Evolutionary conservation across 2,888 invertebrate species (phyloP).

Genomic region (Tetramorium bicarinatum): DNA sequence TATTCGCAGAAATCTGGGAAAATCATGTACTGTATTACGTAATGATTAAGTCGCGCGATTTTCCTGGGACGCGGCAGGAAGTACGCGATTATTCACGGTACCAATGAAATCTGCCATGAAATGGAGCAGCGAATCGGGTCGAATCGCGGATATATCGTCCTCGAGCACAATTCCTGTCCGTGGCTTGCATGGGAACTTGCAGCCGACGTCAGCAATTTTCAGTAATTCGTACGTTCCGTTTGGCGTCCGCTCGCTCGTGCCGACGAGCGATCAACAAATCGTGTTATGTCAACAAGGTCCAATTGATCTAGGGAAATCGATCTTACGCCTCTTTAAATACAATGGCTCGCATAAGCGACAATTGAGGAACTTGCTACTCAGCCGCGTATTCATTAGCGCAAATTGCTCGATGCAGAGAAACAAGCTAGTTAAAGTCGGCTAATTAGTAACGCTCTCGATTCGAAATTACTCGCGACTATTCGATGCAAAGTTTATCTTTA

Average conservation of each 20-base stretch:
- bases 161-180: constrained; percentile 24
- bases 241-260: neutral
- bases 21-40: neutral
- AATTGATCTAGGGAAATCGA: constrained; percentile 13
- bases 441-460: neutral
- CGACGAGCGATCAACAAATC: neutral
- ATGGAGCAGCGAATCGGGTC: constrained; percentile 21
- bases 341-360: neutral
- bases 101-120: neutral
- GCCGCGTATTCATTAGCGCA: constrained; percentile 8
- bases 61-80: constrained; percentile 15
- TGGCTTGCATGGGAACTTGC: neutral
- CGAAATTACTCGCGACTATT: neutral
- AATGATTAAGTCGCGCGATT: neutral
- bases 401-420: neutral
- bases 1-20: neutral
- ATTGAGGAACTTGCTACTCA: constrained; percentile 3
- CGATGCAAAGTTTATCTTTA: neutral
- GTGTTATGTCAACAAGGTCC: neutral
- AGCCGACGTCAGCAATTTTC: constrained; percentile 31
- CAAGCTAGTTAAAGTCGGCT: neutral
- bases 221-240: constrained; percentile 33
- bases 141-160: constrained; percentile 20
- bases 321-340: constrained; percentile 24
- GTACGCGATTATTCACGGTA: constrained; percentile 14